Conservation (phyloP, 2,888 invertebrate species). For the Alitta virens region DNA sequence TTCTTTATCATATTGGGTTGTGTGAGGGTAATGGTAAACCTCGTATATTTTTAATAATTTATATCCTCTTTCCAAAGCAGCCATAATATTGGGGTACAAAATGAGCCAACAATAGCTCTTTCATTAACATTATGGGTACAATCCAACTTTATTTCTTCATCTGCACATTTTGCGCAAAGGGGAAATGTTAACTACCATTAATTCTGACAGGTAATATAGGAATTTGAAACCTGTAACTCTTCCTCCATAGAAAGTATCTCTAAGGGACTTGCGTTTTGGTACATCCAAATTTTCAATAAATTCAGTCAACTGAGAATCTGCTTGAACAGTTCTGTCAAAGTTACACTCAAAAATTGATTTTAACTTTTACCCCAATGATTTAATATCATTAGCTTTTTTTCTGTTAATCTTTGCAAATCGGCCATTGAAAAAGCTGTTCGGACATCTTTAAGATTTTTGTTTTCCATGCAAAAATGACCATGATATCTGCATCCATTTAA, state of each 20-base stretch:
- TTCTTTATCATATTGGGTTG: slow-evolving; percentile 14
- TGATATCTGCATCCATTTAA: no score
- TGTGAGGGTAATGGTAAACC: background rate
- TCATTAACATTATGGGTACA: slow-evolving; percentile 22
- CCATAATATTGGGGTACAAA: slow-evolving; percentile 48
- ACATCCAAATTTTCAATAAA: background rate
- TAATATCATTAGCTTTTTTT: background rate
- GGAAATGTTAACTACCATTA: slow-evolving; percentile 46
- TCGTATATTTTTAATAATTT: slow-evolving; percentile 35
- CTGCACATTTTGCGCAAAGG: slow-evolving; percentile 45
- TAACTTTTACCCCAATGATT: background rate
- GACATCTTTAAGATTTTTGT: background rate
- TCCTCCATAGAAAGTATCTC: background rate
- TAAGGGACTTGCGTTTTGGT: background rate
- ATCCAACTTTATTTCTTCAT: background rate
- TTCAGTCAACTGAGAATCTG: background rate
- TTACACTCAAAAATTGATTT: slow-evolving; percentile 3
- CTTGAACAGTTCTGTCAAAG: background rate
- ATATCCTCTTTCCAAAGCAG: slow-evolving; percentile 46
- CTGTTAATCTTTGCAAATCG: background rate
- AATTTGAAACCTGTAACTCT: background rate
- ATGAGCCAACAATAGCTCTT: slow-evolving; percentile 41
- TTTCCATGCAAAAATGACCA: background rate
- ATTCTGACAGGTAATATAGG: slow-evolving; percentile 24
- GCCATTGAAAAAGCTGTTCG: background rate